These are phyloP conservation scores for Agriopis marginaria DNA, from an alignment of 2,888 invertebrate genomes.

Conservation along the genomic window DNA sequence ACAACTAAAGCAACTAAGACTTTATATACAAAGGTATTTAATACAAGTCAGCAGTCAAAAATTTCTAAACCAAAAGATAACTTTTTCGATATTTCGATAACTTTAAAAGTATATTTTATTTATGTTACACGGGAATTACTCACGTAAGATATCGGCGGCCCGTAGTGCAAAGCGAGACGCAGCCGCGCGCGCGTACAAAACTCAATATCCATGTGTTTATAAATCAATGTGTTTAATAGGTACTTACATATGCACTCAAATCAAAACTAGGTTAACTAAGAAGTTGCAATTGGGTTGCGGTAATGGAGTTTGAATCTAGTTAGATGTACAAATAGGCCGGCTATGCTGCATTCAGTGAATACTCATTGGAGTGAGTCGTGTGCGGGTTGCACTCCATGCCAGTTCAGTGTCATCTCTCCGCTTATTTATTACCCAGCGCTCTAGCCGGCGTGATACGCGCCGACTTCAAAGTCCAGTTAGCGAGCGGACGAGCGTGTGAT, in stretches of 20 bases:
- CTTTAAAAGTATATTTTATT: no score
- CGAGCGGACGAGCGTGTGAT: conserved; percentile 69
- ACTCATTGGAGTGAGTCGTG: conserved; percentile 26
- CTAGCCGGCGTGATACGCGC: conserved; percentile 12
- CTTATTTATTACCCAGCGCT: conserved; percentile 38
- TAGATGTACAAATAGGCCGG: conserved; percentile 32
- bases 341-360: conserved; percentile 25
- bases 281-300: conserved; percentile 29
- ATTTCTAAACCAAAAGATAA: no score
- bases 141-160: no score
- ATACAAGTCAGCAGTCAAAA: no score
- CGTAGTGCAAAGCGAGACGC: no score
- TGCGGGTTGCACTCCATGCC: conserved; percentile 22
- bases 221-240: not conserved
- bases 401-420: conserved; percentile 39
- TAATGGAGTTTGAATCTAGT: conserved; percentile 35
- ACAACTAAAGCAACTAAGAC: no score
- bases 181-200: no score
- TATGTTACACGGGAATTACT: no score
- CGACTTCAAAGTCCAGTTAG: conserved; percentile 73
- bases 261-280: conserved; percentile 30
- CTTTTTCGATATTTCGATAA: no score
- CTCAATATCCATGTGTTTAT: no score
- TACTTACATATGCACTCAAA: conserved; percentile 19
- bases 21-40: not conserved